Base-by-base conservation (phyloP, 2,113 vertebrate species). In the Corythaixoides concolor region DNA sequence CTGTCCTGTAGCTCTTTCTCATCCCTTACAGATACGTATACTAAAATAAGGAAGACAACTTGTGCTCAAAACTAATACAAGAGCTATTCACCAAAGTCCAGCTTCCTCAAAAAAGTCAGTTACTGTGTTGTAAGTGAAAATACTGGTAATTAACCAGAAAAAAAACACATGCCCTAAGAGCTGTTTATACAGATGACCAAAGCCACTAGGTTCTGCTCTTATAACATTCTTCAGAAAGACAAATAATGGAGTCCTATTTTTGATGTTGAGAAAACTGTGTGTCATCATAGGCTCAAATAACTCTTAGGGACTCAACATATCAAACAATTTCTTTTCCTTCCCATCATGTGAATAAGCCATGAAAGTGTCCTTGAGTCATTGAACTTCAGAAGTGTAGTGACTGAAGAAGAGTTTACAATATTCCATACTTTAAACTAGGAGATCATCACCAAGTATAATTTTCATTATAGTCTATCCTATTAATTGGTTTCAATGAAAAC, bases 251-350 rank as follows among this genome's bases (percentile, higher is more conserved):
- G 35, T 72, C 11, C 24, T 76, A 1, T 27, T 30, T 69, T 90
- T 79, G 49, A 23, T 63, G 11, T 66, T 55, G 12, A 89, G 59
- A 94, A 95, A 93, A 80, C 59, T 78, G 78, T 77, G 77, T 35
- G 17, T 85, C 33, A 6, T 77, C 81, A 96, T 72, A 95, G 82
- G 80, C 39, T 88, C 59, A 97, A 93, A 90, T 66, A 94, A 72
- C 75, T 90, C 28, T 22, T 92, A 77, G 28, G 79, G 62, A 92
- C 33, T 69, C 88, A 68, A 93, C 26, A 92, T 95, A 94, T 84
- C 33, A 94, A 97, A 85, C 77, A 62, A 90, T 94, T 96, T 97
- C 0, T 33, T 95, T 96, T 95, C 79, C 75, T 95, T 70, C 95
- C 93, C 15, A 60, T 94, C 83, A 92, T 39, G 28, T 78, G 73